Evolutionary conservation across 2,888 invertebrate species (phyloP), one percentile per base, ranked within the genome.

Genomic region (Campoplex capitator): DNA sequence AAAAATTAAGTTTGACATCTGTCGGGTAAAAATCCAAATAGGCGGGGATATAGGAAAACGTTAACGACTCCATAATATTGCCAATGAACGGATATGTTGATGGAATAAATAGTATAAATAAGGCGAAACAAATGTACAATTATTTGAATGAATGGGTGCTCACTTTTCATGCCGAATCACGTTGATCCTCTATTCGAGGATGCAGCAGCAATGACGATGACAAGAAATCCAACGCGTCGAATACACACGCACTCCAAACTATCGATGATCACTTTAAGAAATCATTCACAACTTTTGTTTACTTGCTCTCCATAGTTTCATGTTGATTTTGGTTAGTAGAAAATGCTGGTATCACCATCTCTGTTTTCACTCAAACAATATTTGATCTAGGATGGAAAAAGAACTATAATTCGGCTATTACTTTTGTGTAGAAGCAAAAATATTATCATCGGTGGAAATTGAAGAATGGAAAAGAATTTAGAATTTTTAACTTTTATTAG

Each of bases 151-250:
- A 28, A 45, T 54, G 18, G 35, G 8, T 45, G 90, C 92, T 92
- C 76, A 92, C 92, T 91, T 90, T 89, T 92, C 92, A 92, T 92
- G 88, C 89, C 91, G 91, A 88, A 88, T 83, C 85, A 77, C 82
- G 83, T 79, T 68, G 73, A 77, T 83, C 85, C 87, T 88, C 88
- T 81, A 71, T 56, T 79, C 73, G 88, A 88, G 87, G 89, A 85
- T 68, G 16, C 75, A 28, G 58, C 74, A 75, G 35, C 28, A 28
- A 23, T 45, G 28, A 13, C 51, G 35, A 45, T 48, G 62, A 80
- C 35, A 65, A 76, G 18, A 75, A 78, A 62, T 85, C 73, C 51
- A 76, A 67, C 54, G 67, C 23, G 54, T 71, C 76, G 70, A 78
- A 88, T 87, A 85, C 82, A 85, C 71, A 54, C 84, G 85, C 85